These are phyloP conservation scores for Hestina assimilis DNA, from an alignment of 1,140 invertebrate species.

Conservation along the genomic window DNA sequence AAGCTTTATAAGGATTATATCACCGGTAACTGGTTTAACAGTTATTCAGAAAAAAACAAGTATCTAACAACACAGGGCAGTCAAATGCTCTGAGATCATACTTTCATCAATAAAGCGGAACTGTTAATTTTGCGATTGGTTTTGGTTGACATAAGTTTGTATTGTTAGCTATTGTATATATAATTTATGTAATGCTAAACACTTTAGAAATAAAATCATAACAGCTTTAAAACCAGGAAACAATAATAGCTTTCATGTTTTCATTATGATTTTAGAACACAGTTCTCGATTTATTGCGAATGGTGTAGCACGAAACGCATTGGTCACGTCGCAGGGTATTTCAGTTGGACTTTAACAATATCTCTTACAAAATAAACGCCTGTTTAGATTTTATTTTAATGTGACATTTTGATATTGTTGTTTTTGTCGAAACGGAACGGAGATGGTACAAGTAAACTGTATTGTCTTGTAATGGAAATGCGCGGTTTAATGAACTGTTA, in stretches of 20 bases:
- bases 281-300: conserved; percentile 21
- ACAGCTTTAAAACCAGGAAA: background rate
- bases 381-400: conserved; percentile 10
- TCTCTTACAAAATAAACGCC: conserved; percentile 17
- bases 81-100: too few species aligned
- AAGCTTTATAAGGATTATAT: too few species aligned
- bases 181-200: too few species aligned
- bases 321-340: conserved; percentile 25
- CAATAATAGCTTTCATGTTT: background rate
- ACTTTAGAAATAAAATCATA: background rate
- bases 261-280: conserved; percentile 14
- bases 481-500: too few species aligned
- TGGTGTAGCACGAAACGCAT: conserved; percentile 28
- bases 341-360: conserved; percentile 22
- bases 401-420: background rate
- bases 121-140: too few species aligned
- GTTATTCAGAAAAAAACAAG: too few species aligned
- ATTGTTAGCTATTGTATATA: too few species aligned
- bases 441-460: background rate
- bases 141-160: too few species aligned
- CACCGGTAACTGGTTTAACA: too few species aligned
- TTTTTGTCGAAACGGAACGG: background rate
- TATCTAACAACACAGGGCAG: too few species aligned
- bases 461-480: background rate
- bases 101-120: too few species aligned